phyloP scores from a whole-genome alignment of 2,888 invertebrate genomes.

The Prosopocoilus inquinatus region DNA sequence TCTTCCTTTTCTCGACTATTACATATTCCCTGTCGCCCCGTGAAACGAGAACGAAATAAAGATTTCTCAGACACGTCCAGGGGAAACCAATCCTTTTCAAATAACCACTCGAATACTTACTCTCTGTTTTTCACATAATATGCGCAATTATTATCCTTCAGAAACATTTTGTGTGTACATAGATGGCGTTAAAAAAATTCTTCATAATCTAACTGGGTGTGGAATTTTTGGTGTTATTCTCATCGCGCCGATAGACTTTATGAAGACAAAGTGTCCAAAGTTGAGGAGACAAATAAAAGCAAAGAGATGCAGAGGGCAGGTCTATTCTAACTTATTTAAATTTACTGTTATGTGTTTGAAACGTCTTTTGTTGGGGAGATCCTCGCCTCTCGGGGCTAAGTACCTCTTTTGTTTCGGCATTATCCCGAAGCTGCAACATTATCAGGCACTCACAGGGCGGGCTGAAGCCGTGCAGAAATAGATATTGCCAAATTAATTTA shows the following conservation, averaged over 20 bases:
- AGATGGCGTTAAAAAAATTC: no score
- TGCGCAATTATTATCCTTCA: no score
- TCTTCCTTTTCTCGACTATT: no score
- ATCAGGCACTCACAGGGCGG: slow-evolving; percentile 17
- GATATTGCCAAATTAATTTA: slow-evolving; percentile 20
- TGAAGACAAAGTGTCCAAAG: slow-evolving; percentile 28
- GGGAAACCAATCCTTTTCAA: no score
- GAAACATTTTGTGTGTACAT: no score
- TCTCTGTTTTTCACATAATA: no score
- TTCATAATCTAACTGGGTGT: no score
- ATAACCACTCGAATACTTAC: no score
- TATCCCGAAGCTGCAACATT: slow-evolving; percentile 16
- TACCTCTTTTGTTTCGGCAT: slow-evolving; percentile 18
- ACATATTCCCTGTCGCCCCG: no score
- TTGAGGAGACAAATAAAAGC: slow-evolving; percentile 23
- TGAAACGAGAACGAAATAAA: no score
- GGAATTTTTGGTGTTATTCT: slow-evolving; percentile 23
- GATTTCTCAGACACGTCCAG: no score
- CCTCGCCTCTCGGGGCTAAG: slow-evolving; percentile 12
- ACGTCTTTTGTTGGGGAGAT: slow-evolving; percentile 20
- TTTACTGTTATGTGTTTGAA: slow-evolving; percentile 27
- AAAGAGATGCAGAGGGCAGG: slow-evolving; percentile 17
- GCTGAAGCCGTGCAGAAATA: slow-evolving; percentile 19
- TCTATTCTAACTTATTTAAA: slow-evolving; percentile 29
- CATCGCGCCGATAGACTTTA: slow-evolving; percentile 22